Evolutionary conservation across 2,797 vertebrate genomes (phyloP).

Genomic region (Propithecus perrieri): DNA sequence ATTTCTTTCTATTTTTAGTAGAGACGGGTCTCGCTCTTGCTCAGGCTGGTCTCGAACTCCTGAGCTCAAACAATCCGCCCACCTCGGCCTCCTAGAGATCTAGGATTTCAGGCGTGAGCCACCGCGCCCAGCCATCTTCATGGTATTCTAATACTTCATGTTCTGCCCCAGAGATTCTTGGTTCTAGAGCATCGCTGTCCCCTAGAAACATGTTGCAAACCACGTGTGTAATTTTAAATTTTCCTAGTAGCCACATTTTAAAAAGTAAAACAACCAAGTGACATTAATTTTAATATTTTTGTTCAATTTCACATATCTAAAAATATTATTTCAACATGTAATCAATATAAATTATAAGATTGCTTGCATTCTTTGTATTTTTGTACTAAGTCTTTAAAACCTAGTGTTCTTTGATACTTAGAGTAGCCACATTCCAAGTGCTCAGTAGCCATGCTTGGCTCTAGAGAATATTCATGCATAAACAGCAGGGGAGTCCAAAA

Average conservation of each 20-base stretch:
- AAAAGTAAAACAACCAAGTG: background rate
- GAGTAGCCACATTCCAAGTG: background rate
- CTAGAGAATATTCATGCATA: background rate
- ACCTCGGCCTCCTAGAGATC: too few relatives aligned
- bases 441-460: background rate
- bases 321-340: conserved; percentile 13
- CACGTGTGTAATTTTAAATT: background rate
- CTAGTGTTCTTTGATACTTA: background rate
- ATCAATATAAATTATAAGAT: background rate
- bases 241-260: background rate
- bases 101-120: too few relatives aligned
- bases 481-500: background rate
- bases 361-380: background rate
- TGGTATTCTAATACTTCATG: background rate
- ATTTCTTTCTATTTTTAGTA: too few relatives aligned
- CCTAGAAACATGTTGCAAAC: background rate
- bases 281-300: background rate
- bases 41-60: too few relatives aligned
- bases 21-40: too few relatives aligned
- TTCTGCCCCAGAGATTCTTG: background rate
- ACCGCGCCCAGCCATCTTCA: background rate
- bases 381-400: background rate
- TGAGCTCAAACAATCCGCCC: too few relatives aligned
- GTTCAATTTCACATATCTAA: background rate
- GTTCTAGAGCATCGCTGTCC: background rate